Evolutionary conservation across 2,888 invertebrate species (phyloP), one percentile per base, ranked within the genome.

Genomic region (Pseudanteris insignis): DNA sequence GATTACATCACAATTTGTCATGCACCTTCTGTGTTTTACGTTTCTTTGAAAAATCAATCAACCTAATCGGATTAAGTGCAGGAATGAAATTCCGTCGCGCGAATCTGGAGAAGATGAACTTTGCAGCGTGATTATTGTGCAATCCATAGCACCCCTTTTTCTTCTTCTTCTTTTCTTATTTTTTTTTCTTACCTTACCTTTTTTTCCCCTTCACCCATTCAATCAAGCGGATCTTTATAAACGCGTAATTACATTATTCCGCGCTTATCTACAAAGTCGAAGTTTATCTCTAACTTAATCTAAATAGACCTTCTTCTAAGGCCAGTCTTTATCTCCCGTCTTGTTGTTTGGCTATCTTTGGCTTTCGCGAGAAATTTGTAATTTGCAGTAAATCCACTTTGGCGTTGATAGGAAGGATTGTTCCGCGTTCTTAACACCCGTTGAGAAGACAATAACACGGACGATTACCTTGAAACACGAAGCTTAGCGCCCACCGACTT

Each of bases 401-500:
- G 67, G 64, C 65, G 67, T 65, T 66, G 64, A 67, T 64, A 54
- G 67, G 58, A 63, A 64, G 65, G 63, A 69, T 65, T 64, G 67
- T 69, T 70, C 67, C 62, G 67, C 65, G 65, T 67, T 69, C 67
- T 68, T 65, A 64, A 59, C 63, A 60, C 59, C 60, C 65, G 55
- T 65, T 61, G 67, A 51, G 66, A 66, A 69, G 69, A 69, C 70
- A 71, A 70, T 71, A 70, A 69, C 65, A 69, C 70, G 66, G 67
- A 44, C 69, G 67, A 69, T 70, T 70, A 69, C 67, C 67, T 65
- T 55, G 66, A 63, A 63, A 64, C 63, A 53, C 64, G 53, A 65
- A 64, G 60, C 66, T 66, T 61, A 63, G 62, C 41, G 48, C 47
- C 61, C 54, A 58, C 64, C 65, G 65, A 64, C 64, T 64, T 64